Percentiles rank a stretch among this genome's conserved stretches.
These are phyloP conservation scores for Myopa tessellatipennis DNA, from an alignment of 2,888 invertebrate genomes.

Conservation along the genomic window DNA sequence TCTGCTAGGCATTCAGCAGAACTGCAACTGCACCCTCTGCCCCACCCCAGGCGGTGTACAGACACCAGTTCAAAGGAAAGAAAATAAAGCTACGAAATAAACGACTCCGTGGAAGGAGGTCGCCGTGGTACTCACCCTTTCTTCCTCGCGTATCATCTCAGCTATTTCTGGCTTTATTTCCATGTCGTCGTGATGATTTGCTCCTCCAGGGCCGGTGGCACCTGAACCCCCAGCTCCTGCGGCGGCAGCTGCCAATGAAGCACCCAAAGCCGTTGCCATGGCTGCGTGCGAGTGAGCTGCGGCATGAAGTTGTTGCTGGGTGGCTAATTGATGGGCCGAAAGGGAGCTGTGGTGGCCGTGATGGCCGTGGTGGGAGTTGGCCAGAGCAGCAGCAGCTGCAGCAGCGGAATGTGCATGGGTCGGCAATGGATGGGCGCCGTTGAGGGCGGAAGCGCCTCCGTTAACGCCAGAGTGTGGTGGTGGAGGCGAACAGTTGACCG, in stretches of 20 bases:
- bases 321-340: slow-evolving; percentile 61
- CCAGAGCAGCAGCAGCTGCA: slow-evolving; percentile 53
- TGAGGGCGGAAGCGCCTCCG: slow-evolving; percentile 38
- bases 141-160: slow-evolving; percentile 96
- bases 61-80: background rate
- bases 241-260: slow-evolving; percentile 59
- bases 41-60: background rate
- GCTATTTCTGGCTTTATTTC: slow-evolving; percentile 95
- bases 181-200: slow-evolving; percentile 78
- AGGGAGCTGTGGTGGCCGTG: slow-evolving; percentile 50
- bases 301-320: slow-evolving; percentile 60
- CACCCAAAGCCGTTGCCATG: slow-evolving; percentile 63
- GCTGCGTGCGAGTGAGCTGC: slow-evolving; percentile 62
- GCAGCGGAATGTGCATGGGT: slow-evolving; percentile 60
- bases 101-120: background rate
- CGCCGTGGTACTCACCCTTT: slow-evolving; percentile 80
- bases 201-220: slow-evolving; percentile 49
- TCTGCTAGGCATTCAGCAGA: slow-evolving; percentile 7
- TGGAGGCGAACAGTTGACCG: slow-evolving; percentile 56
- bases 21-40: background rate
- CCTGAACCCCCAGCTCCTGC: slow-evolving; percentile 61
- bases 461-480: slow-evolving; percentile 50
- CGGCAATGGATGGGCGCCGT: slow-evolving; percentile 52
- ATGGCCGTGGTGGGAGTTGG: slow-evolving; percentile 38
- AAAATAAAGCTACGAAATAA: background rate